Evolutionary conservation across 2,888 invertebrate species (phyloP).

Genomic region (Drosophila subsilvestris): DNA sequence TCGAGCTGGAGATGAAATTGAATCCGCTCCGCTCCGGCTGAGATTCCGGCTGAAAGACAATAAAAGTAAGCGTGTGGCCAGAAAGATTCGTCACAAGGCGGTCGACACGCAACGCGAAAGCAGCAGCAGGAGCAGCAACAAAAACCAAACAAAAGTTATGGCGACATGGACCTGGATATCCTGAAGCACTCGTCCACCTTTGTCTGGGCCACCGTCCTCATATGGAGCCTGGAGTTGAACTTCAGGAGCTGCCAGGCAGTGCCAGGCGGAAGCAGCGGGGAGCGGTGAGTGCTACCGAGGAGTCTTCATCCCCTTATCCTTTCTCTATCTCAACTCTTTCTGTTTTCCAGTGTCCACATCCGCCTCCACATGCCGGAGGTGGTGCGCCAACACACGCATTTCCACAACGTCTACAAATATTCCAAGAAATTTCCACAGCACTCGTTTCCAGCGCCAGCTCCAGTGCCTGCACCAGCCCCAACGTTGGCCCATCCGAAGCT

Average conservation of each 20-base stretch:
- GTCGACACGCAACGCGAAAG: constrained; percentile 49
- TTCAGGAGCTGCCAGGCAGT: constrained; percentile 23
- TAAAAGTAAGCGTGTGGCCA: constrained; percentile 70
- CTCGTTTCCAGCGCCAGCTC: constrained; percentile 13
- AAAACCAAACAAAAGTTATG: constrained; percentile 28
- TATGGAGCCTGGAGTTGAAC: constrained; percentile 37
- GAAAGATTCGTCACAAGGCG: constrained; percentile 69
- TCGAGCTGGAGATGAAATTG: constrained; percentile 51
- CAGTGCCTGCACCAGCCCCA: constrained; percentile 15
- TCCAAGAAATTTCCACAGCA: constrained; percentile 30
- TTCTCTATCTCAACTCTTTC: background rate
- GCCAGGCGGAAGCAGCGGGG: constrained; percentile 71
- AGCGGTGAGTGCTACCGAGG: constrained; percentile 66
- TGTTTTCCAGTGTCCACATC: constrained; percentile 72
- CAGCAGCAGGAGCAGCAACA: constrained; percentile 17
- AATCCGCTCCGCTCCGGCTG: constrained; percentile 43
- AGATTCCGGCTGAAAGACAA: constrained; percentile 47
- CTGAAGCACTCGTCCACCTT: constrained; percentile 19
- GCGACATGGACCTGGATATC: constrained; percentile 42
- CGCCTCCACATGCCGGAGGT: constrained; percentile 80
- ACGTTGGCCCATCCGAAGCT: constrained; percentile 24
- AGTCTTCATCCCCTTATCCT: background rate
- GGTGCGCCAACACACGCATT: constrained; percentile 71
- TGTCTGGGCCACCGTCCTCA: constrained; percentile 17
- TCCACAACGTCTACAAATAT: constrained; percentile 69